Percentiles rank a stretch among this genome's conserved stretches.
Conservation (phyloP, 2,797 vertebrate species). For the Lophius americanus region DNA sequence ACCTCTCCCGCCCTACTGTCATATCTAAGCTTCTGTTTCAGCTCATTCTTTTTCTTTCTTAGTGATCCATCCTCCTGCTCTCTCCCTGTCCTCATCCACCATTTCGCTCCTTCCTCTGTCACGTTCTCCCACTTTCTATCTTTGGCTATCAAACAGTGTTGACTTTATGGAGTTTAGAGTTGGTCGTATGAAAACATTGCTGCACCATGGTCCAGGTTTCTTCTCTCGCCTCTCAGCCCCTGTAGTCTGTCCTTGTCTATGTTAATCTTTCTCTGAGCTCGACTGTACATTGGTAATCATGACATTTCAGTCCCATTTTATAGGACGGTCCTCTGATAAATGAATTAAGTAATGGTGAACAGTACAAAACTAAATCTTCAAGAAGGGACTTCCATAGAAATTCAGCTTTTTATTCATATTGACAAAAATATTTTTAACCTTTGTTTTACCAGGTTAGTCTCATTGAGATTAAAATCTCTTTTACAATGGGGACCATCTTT, state of each 20-base stretch:
- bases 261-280: constrained; percentile 27
- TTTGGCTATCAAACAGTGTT: constrained; percentile 54
- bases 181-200: constrained; percentile 51
- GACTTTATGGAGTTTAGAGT: constrained; percentile 25
- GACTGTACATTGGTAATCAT: constrained; percentile 1
- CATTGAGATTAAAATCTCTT: too few relatives aligned
- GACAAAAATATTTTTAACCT: too few relatives aligned
- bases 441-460: too few relatives aligned
- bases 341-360: too few relatives aligned
- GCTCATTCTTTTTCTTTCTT: constrained; percentile 9
- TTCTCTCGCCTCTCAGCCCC: constrained; percentile 32
- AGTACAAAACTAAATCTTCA: too few relatives aligned
- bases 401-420: neutral
- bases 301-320: constrained; percentile 7
- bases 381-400: neutral
- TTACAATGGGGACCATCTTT: neutral
- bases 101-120: constrained; percentile 5
- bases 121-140: constrained; percentile 12
- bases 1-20: constrained; percentile 15
- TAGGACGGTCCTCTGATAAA: neutral
- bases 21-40: constrained; percentile 4
- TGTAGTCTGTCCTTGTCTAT: constrained; percentile 12
- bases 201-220: constrained; percentile 25
- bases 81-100: constrained; percentile 2
- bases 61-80: constrained; percentile 24